A percentile compares a stretch with the other conserved stretches of the same genome.
phyloP scores from a whole-genome alignment of 2,888 invertebrate species.

The Hypsopygia costalis region DNA sequence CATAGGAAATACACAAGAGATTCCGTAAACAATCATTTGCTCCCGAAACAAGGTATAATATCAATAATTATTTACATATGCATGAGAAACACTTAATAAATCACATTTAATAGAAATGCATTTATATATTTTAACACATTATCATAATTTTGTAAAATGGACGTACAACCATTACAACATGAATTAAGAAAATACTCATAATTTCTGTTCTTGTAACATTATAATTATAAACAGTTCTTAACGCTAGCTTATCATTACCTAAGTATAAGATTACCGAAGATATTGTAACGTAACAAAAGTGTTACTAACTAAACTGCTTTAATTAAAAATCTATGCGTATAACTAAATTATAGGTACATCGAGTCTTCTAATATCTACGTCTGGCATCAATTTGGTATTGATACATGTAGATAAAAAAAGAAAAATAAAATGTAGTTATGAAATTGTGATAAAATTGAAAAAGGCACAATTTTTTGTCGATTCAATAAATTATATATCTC shows the following conservation, averaged over 20 bases:
- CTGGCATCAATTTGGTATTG: not conserved
- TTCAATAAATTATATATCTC: not conserved
- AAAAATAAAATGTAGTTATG: not conserved
- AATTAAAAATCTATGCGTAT: not conserved
- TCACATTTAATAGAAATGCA: slow-evolving; percentile 63
- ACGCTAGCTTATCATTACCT: slow-evolving; percentile 62
- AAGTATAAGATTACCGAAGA: slow-evolving; percentile 14
- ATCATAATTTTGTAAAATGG: slow-evolving; percentile 59
- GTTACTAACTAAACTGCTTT: slow-evolving; percentile 3
- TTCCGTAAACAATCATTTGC: slow-evolving; percentile 46
- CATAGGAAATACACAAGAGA: slow-evolving; percentile 73
- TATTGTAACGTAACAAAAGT: slow-evolving; percentile 8
- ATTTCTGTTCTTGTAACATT: slow-evolving; percentile 36
- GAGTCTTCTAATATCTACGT: slow-evolving; percentile 3
- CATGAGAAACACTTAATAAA: slow-evolving; percentile 45
- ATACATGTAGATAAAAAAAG: slow-evolving; percentile 2
- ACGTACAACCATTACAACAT: slow-evolving; percentile 59
- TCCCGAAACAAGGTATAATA: slow-evolving; percentile 39
- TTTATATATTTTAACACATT: slow-evolving; percentile 39
- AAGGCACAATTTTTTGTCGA: slow-evolving; percentile 2
- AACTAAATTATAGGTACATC: slow-evolving; percentile 3
- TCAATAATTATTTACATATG: slow-evolving; percentile 52
- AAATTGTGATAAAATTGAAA: not conserved
- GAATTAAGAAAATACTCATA: slow-evolving; percentile 62
- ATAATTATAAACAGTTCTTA: slow-evolving; percentile 65